A percentile compares a stretch with the other conserved stretches of the same genome.
phyloP scores from a whole-genome alignment of 2,797 vertebrate genomes.

The Microcaecilia unicolor region DNA sequence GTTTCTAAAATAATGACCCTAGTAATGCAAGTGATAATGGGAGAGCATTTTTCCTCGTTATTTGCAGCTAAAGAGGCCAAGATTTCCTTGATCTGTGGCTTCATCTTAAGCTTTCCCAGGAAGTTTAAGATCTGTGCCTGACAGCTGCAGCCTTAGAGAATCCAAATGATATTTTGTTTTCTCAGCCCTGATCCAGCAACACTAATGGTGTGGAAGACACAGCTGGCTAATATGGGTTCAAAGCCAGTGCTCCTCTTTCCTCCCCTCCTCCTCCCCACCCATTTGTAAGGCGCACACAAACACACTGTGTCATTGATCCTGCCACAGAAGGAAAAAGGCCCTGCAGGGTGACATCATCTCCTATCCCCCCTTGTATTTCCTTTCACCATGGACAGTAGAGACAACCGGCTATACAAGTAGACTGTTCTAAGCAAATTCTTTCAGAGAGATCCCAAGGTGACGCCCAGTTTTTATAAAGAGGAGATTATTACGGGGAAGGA shows the following conservation, averaged over 20 bases:
- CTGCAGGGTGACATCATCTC: conserved; percentile 34
- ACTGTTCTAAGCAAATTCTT: no score
- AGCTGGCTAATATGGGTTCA: conserved; percentile 24
- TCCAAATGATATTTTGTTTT: conserved; percentile 13
- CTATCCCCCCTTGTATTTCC: conserved; percentile 25
- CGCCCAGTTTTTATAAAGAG: no score
- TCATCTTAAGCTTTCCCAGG: conserved; percentile 17
- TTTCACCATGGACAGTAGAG: no score
- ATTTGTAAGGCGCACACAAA: background rate
- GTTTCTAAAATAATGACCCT: no score
- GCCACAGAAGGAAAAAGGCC: conserved; percentile 19
- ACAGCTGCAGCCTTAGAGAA: conserved; percentile 24
- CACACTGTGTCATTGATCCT: conserved; percentile 17
- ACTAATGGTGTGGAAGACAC: conserved; percentile 17
- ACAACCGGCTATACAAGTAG: no score
- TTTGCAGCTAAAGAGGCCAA: no score
- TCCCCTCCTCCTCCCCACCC: no score
- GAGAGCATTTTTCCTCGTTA: no score
- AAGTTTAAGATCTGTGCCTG: conserved; percentile 19
- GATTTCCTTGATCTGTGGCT: conserved; percentile 7
- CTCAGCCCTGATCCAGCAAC: conserved; percentile 13
- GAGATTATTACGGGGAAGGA: no score
- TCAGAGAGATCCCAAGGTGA: no score
- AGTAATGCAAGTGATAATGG: no score
- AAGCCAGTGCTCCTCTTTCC: conserved; percentile 18